Conservation (phyloP, 2,797 vertebrate species). For the Vultur gryphus region DNA sequence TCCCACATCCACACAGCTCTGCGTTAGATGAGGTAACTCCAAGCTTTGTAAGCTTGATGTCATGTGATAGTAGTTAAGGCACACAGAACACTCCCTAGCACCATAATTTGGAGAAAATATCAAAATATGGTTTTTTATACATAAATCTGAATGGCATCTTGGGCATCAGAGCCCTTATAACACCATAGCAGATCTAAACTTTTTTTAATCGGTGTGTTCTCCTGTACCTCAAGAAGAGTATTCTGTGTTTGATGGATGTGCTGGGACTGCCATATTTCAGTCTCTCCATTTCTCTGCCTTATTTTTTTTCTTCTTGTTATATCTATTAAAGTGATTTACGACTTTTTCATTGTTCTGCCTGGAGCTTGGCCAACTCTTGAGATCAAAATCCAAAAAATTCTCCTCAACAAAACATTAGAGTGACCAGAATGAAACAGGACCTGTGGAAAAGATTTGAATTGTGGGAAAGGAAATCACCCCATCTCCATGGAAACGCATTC, state of each 20-base stretch:
- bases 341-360: slow-evolving; percentile 70
- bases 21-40: background rate
- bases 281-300: slow-evolving; percentile 10
- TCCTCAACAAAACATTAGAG: slow-evolving; percentile 53
- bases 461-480: slow-evolving; percentile 66
- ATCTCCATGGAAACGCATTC: slow-evolving; percentile 48
- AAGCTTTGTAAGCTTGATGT: background rate
- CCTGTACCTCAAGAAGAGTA: background rate
- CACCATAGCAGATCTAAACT: background rate
- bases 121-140: accelerated
- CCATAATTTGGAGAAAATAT: background rate
- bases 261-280: slow-evolving; percentile 45
- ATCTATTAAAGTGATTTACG: slow-evolving; percentile 66
- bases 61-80: background rate
- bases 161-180: background rate
- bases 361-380: slow-evolving; percentile 55
- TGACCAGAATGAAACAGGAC: slow-evolving; percentile 61
- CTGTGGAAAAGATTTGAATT: slow-evolving; percentile 60
- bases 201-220: background rate
- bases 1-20: background rate
- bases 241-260: slow-evolving; percentile 42
- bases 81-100: background rate
- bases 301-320: slow-evolving; percentile 5
- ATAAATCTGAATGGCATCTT: background rate
- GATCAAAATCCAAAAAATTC: slow-evolving; percentile 52